phyloP scores from a whole-genome alignment of 2,888 invertebrate species.

The Exephanes ischioxanthus region DNA sequence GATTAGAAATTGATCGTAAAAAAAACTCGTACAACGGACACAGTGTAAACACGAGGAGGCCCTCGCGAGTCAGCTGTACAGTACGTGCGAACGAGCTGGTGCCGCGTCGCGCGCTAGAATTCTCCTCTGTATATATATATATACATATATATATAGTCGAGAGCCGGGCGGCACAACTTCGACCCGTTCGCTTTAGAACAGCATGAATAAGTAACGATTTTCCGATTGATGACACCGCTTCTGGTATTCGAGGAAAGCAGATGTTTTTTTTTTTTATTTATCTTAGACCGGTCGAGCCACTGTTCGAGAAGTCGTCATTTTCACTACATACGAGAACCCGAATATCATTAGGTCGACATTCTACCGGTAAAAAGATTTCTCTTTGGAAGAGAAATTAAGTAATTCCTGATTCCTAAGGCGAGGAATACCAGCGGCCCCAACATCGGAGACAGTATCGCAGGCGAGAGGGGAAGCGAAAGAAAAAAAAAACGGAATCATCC shows the following conservation, averaged over 20 bases:
- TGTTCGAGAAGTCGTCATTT: slow-evolving; percentile 48
- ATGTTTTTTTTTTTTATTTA: slow-evolving; percentile 30
- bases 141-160: neutral
- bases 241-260: slow-evolving; percentile 30
- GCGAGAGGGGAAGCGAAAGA: neutral
- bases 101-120: slow-evolving; percentile 3
- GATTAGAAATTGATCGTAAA: too few relatives aligned
- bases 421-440: slow-evolving; percentile 27
- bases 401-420: slow-evolving; percentile 48
- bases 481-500: slow-evolving; percentile 43
- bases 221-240: slow-evolving; percentile 32
- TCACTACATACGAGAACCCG: slow-evolving; percentile 51
- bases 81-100: neutral
- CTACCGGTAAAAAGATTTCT: slow-evolving; percentile 52
- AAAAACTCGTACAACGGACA: neutral
- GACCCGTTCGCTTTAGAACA: neutral
- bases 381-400: slow-evolving; percentile 56
- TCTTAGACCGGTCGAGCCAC: slow-evolving; percentile 58
- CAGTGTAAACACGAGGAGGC: slow-evolving; percentile 41
- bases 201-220: slow-evolving; percentile 8
- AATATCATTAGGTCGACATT: slow-evolving; percentile 28
- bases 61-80: neutral
- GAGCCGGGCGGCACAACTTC: neutral
- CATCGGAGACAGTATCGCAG: slow-evolving; percentile 34
- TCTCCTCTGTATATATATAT: neutral